These are phyloP conservation scores for Agapornis roseicollis DNA, from an alignment of 2,113 vertebrate genomes.

Conservation along the genomic window DNA sequence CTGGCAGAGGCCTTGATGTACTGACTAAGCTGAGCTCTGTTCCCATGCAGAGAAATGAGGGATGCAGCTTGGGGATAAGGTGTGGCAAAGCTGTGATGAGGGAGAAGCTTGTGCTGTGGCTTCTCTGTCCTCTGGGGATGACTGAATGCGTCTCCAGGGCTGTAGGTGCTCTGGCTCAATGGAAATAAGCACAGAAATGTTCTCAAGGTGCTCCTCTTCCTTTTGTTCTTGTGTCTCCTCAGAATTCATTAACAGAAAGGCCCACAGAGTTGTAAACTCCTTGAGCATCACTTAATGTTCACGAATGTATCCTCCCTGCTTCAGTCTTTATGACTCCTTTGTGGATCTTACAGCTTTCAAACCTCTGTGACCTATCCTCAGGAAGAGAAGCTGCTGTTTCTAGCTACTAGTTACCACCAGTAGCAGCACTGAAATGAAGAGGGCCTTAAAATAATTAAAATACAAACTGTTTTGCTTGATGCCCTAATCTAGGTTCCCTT, in stretches of 20 bases:
- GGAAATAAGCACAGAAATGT: not conserved
- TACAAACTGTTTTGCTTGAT: not conserved
- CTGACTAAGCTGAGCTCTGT: not conserved
- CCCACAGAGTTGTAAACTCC: not conserved
- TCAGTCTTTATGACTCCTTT: not conserved
- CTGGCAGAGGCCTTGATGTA: not conserved
- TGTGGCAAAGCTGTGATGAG: not conserved
- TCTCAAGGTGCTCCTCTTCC: not conserved
- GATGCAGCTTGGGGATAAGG: not conserved
- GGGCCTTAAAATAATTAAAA: conserved; percentile 2
- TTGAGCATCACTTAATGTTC: not conserved
- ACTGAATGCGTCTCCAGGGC: not conserved
- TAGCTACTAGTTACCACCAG: not conserved
- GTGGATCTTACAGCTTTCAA: not conserved
- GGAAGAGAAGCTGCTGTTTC: not conserved
- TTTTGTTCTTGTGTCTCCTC: not conserved
- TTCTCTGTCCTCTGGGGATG: not conserved
- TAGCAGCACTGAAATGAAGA: not conserved
- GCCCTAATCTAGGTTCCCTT: not conserved
- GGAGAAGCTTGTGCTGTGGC: not conserved
- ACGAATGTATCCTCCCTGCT: not conserved
- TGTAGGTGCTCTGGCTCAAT: not conserved
- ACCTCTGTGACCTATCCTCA: not conserved
- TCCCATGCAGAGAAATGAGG: not conserved
- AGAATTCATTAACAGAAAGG: not conserved